Evolutionary conservation across 53 echinoderm and acorn worm species (phyloP).

Genomic region (Glandiceps talaboti): DNA sequence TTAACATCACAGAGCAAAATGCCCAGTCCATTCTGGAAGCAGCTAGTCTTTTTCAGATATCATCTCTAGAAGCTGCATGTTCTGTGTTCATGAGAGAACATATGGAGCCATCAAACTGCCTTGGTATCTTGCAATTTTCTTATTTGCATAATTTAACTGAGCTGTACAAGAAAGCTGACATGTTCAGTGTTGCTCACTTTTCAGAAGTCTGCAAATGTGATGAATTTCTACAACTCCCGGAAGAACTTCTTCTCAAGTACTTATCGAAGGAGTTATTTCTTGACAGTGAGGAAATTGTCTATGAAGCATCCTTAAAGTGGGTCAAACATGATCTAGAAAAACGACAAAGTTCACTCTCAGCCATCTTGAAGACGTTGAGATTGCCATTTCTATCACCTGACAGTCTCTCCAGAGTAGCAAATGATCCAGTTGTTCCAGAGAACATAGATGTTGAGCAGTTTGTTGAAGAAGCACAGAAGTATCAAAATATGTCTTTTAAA

Average conservation of each 20-base stretch:
- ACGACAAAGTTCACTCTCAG: conserved; percentile 53
- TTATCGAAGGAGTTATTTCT: conserved; percentile 71
- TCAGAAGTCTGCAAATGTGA: conserved; percentile 81
- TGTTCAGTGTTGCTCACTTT: conserved; percentile 66
- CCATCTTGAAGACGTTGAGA: conserved; percentile 58
- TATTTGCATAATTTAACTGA: conserved; percentile 59
- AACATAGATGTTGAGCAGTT: conserved; percentile 77
- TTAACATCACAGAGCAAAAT: conserved; percentile 84
- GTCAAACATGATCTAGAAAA: conserved; percentile 73
- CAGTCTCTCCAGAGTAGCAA: conserved; percentile 83
- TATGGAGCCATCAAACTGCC: conserved; percentile 61
- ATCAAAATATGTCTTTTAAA: conserved; percentile 30
- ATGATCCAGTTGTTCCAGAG: conserved; percentile 78
- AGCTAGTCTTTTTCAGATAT: conserved; percentile 93
- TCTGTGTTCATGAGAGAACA: conserved; percentile 75
- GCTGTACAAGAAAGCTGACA: conserved; percentile 69
- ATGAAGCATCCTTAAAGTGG: conserved; percentile 85
- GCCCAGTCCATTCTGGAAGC: conserved; percentile 86
- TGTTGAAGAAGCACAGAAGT: conserved; percentile 83
- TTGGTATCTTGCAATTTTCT: conserved; percentile 87
- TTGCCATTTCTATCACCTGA: conserved; percentile 89
- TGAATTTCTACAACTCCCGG: conserved; percentile 64
- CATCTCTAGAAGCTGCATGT: conserved; percentile 76
- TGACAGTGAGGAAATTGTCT: conserved; percentile 76
- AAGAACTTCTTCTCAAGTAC: conserved; percentile 76